Evolutionary conservation across 2,888 invertebrate species (phyloP), one percentile per base, ranked within the genome.

Genomic region (Scaptomyza flava): DNA sequence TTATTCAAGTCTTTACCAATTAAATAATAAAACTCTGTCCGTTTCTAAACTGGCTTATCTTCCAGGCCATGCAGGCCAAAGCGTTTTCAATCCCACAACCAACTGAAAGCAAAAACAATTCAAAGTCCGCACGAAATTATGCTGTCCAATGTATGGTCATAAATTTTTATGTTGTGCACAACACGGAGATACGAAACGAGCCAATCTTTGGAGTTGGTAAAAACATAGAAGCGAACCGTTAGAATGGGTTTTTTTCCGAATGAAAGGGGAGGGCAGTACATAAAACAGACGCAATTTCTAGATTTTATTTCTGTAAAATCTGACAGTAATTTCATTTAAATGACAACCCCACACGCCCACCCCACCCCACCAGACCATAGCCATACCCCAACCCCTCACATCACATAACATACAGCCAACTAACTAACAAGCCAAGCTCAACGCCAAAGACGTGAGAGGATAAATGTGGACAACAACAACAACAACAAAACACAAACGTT

Each of bases 261-360:
- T 8, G 48, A 30, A 47, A 33, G n/a, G 67, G 27, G 45, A 62
- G 12, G 38, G 30, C 42, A 69, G 81, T 85, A 76, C 88, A 87
- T 82, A 87, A 82, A 82, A 87, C 80, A 76, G 72, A 75, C 67
- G 86, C 68, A 87, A 82, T 82, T 87, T 81, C 71, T 65, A 79
- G 71, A 82, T 87, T 82, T 85, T 82, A 82, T 82, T 85, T 87
- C 70, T 79, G 72, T 76, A 87, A 82, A 87, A 82, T 82, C 81
- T 85, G 86, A 79, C 82, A 82, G 82, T 82, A 82, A 87, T 87
- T 87, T 87, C 82, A 87, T 87, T 87, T 74, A 82, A 82, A 82
- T 82, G 82, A 82, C 88, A 87, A 75, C 68, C 30, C 62, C 77
- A 57, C 66, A 69, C 68, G 53, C 64, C 63, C 38, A 38, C 45